phyloP scores from a whole-genome alignment of 2,113 vertebrate genomes.

The Dipodomys spectabilis region DNA sequence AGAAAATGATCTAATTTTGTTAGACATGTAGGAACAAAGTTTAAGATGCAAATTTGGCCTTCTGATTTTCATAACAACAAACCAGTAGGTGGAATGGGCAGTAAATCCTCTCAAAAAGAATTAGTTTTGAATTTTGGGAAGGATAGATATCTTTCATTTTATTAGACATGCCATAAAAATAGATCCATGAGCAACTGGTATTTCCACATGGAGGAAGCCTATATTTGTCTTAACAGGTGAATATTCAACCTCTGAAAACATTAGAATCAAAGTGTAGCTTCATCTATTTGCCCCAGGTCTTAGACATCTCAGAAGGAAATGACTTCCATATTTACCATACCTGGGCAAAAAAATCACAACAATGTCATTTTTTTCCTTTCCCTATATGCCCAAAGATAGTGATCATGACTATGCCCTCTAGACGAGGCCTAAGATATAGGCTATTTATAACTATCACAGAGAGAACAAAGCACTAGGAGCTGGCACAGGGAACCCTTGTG shows the following conservation, averaged over 20 bases:
- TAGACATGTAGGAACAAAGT: conserved; percentile 30
- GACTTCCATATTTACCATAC: neutral
- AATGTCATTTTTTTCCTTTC: neutral
- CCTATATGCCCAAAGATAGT: neutral
- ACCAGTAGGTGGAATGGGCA: neutral
- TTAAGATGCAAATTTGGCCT: conserved; percentile 49
- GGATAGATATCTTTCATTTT: neutral
- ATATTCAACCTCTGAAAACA: neutral
- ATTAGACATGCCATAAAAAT: neutral
- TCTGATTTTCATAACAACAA: conserved; percentile 42
- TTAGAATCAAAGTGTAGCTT: neutral
- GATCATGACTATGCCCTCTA: neutral
- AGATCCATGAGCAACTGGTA: neutral
- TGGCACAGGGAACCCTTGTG: neutral
- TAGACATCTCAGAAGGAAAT: neutral
- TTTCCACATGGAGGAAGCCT: neutral
- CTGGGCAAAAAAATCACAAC: neutral
- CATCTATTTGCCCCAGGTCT: neutral
- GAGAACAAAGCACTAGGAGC: neutral
- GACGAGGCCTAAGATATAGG: fast-evolving
- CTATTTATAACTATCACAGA: neutral
- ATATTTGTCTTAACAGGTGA: neutral
- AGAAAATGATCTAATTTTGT: conserved; percentile 11
- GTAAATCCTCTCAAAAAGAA: conserved; percentile 10
- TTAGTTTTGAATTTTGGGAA: conserved; percentile 47